Evolutionary conservation across 2,113 vertebrate genomes (phyloP).

Genomic region (Microtus ochrogaster): DNA sequence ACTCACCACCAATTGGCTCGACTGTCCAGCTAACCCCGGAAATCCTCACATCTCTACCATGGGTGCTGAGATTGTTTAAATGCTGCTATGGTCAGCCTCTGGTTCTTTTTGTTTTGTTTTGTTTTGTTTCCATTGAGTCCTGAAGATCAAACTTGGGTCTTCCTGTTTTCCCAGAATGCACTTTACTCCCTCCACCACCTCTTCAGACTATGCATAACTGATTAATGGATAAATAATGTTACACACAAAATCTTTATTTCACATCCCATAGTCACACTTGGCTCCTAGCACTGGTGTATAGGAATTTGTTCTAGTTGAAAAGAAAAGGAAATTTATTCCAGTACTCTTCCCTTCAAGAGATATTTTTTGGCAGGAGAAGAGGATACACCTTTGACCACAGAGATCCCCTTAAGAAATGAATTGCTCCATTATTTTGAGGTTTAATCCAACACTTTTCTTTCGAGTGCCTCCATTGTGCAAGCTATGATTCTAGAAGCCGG

Average conservation of each 20-base stretch:
- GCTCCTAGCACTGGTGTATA: neutral
- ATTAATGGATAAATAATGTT: neutral
- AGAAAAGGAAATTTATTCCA: neutral
- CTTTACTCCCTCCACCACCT: neutral
- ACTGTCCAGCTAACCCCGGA: neutral
- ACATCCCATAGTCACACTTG: neutral
- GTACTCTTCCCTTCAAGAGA: neutral
- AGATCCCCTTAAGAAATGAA: slow-evolving; percentile 46
- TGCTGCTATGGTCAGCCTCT: neutral
- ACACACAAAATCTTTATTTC: slow-evolving; percentile 8
- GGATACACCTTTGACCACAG: neutral
- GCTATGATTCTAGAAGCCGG: neutral
- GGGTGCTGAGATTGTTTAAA: neutral
- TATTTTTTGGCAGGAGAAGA: neutral
- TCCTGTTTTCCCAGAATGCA: neutral
- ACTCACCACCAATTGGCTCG: neutral
- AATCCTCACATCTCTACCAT: neutral
- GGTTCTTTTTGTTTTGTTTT: neutral
- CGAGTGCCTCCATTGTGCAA: neutral
- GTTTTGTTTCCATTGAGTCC: neutral
- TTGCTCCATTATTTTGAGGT: neutral
- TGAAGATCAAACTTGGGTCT: neutral
- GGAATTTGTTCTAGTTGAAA: neutral
- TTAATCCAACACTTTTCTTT: neutral
- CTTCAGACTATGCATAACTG: neutral